These are phyloP conservation scores for Leptinotarsa defecta DNA, from an alignment of 1,140 invertebrate species.

Conservation along the genomic window DNA sequence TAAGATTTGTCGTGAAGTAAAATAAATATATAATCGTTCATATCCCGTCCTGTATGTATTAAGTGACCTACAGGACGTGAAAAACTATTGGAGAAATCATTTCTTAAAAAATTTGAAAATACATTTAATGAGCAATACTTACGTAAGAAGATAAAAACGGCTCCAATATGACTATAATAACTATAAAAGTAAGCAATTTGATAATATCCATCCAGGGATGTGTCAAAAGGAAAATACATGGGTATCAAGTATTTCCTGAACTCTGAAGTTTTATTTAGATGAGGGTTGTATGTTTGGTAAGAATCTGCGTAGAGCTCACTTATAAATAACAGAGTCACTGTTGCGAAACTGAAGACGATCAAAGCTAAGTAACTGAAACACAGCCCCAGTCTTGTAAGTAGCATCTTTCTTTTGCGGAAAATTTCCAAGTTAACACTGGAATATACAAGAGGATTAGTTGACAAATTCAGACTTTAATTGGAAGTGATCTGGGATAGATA, in stretches of 20 bases:
- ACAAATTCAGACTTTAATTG: too few relatives aligned
- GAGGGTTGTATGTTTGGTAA: constrained; percentile 29
- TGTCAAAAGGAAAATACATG: constrained; percentile 38
- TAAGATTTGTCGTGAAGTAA: too few relatives aligned
- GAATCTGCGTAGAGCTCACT: neutral
- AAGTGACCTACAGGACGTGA: too few relatives aligned
- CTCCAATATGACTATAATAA: constrained; percentile 10
- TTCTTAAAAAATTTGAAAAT: too few relatives aligned
- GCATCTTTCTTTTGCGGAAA: neutral
- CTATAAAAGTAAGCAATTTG: constrained; percentile 32
- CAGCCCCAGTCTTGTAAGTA: neutral
- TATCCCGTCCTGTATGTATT: too few relatives aligned
- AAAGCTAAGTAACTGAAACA: neutral
- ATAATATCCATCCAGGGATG: constrained; percentile 36
- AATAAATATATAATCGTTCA: too few relatives aligned
- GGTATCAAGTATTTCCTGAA: constrained; percentile 31
- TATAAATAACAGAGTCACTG: neutral
- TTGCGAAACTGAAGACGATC: neutral
- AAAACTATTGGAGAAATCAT: too few relatives aligned
- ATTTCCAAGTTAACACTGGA: neutral
- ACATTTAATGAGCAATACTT: constrained; percentile 11
- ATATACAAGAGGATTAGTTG: too few relatives aligned
- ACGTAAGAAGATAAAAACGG: constrained; percentile 30
- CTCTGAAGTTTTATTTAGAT: constrained; percentile 30
- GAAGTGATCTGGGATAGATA: too few relatives aligned